Base-by-base conservation (phyloP, 2,113 vertebrate species). In the Sander lucioperca region DNA sequence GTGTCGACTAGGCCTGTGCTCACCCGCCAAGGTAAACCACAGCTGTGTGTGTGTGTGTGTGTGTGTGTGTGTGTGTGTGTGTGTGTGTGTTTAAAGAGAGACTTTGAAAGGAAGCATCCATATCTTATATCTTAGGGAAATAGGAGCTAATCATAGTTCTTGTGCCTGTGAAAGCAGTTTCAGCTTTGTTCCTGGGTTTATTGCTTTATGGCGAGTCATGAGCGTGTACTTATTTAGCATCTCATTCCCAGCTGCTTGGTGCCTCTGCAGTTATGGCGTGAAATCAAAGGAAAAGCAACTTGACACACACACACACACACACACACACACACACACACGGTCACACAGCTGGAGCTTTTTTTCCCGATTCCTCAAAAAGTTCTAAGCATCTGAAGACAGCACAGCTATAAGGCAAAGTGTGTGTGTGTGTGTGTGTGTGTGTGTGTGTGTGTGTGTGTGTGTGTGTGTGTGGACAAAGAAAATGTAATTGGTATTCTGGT, bases 21-120 rank as follows among this genome's bases (percentile, higher is more conserved):
- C 62, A 94, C 89, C 48, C 91, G 84, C 27, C 94, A 95, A 94
- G 95, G 95, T 95, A 93, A 73, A 65, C 9, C 10, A 36, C 25
- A 48, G n/a, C 12, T 6, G 7, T 74, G 51, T 36, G 0, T 63
- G 11, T 67, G 25, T 75, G 45, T 47, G 23, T 57, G 50, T 69
- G 33, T 51, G 27, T 75, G 23, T 64, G 50, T 51, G 47, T 50
- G 18, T 25, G 13, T 33, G 18, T 27, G 6, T 67, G 39, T 59
- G 51, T 48, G 47, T 39, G 43, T 70, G 45, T 65, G 48, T 56
- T 73, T 25, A 23, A 11, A 45, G 19, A 57, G 30, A 45, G 9
- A 39, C 15, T 25, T 36, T 69, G 47, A 77, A 19, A 76, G 47
- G 39, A 80, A 77, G 27, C n/a, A 57, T 61, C 48, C 12, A 4